Evolutionary conservation across 2,113 vertebrate genomes (phyloP).

Genomic region (Myotis brandtii): DNA sequence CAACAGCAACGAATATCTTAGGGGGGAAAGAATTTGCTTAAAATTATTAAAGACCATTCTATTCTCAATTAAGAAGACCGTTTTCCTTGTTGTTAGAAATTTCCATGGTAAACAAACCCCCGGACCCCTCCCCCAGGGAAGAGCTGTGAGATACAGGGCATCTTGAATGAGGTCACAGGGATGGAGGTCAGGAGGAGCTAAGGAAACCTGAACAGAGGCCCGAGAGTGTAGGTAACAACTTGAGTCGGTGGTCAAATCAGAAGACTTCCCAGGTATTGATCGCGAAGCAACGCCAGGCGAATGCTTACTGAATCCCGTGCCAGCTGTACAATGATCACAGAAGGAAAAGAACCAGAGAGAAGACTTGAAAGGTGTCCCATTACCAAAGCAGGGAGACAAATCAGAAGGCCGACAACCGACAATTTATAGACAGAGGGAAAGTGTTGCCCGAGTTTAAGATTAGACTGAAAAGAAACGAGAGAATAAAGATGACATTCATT

Average conservation of each 20-base stretch:
- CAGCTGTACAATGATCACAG: background rate
- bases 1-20: background rate
- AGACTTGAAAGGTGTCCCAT: slow-evolving; percentile 46
- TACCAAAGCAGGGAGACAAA: slow-evolving; percentile 61
- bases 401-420: slow-evolving; percentile 71
- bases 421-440: slow-evolving; percentile 61
- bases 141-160: background rate
- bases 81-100: slow-evolving; percentile 10
- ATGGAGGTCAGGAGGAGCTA: background rate
- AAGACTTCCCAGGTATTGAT: background rate
- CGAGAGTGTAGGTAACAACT: background rate
- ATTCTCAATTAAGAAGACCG: background rate
- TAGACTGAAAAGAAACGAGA: slow-evolving; percentile 69
- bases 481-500: slow-evolving; percentile 78
- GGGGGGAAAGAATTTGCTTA: background rate
- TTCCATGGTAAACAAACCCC: background rate
- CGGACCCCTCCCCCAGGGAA: background rate
- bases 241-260: background rate
- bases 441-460: slow-evolving; percentile 65
- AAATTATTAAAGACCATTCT: slow-evolving; percentile 38
- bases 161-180: background rate
- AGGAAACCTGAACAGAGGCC: slow-evolving; percentile 7
- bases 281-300: slow-evolving; percentile 42
- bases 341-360: slow-evolving; percentile 26
- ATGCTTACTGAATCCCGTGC: background rate